A percentile compares a stretch with the other conserved stretches of the same genome.
phyloP scores from a whole-genome alignment of 2,113 vertebrate species.

The Dromas ardeola region DNA sequence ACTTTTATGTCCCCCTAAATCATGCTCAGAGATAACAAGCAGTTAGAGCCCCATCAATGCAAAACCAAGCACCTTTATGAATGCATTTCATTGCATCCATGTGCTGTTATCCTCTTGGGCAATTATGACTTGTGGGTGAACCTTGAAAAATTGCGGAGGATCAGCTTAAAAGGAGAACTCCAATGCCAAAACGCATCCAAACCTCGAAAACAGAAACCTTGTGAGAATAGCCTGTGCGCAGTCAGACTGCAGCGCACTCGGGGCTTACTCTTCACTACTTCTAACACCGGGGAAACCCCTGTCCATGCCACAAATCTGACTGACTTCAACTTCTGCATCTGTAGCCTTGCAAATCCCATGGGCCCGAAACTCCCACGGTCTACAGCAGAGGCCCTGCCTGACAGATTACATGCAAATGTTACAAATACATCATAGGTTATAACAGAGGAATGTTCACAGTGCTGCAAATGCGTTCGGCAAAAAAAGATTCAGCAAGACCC shows the following conservation, averaged over 20 bases:
- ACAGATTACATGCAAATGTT: constrained; percentile 50
- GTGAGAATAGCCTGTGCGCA: neutral
- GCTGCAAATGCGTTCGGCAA: neutral
- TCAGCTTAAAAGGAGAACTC: neutral
- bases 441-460: neutral
- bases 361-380: constrained; percentile 40
- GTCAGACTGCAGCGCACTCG: neutral
- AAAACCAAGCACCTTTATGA: constrained; percentile 9
- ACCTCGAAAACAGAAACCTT: neutral
- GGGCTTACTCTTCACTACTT: neutral
- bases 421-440: constrained; percentile 23
- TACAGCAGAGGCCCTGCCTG: constrained; percentile 6
- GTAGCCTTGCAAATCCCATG: constrained; percentile 16
- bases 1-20: constrained; percentile 39
- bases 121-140: constrained; percentile 51
- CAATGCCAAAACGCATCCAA: neutral
- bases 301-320: neutral
- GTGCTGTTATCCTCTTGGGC: constrained; percentile 15
- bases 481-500: neutral
- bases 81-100: constrained; percentile 44
- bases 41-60: neutral
- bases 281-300: neutral
- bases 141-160: neutral
- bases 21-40: constrained; percentile 35
- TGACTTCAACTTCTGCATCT: constrained; percentile 48